Percentiles rank a stretch among this genome's conserved stretches.
Conservation (phyloP, 2,888 invertebrate genomes). For the Mythimna loreyi region DNA sequence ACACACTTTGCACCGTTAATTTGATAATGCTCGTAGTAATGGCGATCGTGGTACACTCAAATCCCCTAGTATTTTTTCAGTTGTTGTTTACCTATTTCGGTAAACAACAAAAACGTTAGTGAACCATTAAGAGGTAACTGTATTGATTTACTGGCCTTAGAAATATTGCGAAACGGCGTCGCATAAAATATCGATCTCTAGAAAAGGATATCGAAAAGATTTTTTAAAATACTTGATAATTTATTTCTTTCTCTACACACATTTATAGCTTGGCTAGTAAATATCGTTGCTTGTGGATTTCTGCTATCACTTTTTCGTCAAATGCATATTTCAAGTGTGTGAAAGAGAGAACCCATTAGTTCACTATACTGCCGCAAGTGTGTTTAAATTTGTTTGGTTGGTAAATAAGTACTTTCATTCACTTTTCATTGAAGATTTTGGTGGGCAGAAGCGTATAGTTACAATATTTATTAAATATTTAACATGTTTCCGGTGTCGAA, state of each 20-base stretch:
- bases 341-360: constrained; percentile 61
- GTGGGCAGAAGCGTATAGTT: constrained; percentile 15
- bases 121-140: background rate
- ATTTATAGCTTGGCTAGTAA: constrained; percentile 49
- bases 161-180: constrained; percentile 29
- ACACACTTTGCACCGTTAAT: constrained; percentile 61
- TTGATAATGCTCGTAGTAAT: constrained; percentile 64
- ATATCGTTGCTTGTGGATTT: constrained; percentile 44
- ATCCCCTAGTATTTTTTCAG: constrained; percentile 42
- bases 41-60: constrained; percentile 63
- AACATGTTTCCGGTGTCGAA: background rate
- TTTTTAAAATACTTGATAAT: constrained; percentile 56
- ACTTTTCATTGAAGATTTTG: constrained; percentile 55
- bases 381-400: constrained; percentile 61
- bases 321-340: background rate
- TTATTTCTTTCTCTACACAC: constrained; percentile 58
- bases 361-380: constrained; percentile 34
- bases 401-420: constrained; percentile 44
- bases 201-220: constrained; percentile 57
- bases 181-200: constrained; percentile 51
- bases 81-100: constrained; percentile 60
- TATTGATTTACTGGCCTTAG: constrained; percentile 13
- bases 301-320: constrained; percentile 40
- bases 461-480: constrained; percentile 28
- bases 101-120: constrained; percentile 47